Evolutionary conservation across 2,113 vertebrate species (phyloP), one percentile per base, ranked within the genome.

Genomic region (Marmota monax): DNA sequence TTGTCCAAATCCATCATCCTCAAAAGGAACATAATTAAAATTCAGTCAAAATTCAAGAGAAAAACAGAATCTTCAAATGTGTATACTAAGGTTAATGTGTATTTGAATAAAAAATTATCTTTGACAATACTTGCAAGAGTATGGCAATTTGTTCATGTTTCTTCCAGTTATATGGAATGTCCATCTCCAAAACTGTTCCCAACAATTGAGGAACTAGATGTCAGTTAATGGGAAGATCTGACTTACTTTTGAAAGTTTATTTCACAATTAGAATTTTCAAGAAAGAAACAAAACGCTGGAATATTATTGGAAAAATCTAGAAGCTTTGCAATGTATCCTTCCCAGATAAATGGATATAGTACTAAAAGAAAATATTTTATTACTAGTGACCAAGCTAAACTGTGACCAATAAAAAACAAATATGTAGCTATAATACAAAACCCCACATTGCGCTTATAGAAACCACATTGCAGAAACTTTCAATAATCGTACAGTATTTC

Each of bases 21-120:
- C 58, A 84, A 92, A 93, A 79, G 77, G 39, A 88, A 96, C 23
- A 65, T 39, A 92, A 92, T 63, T 56, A 88, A 96, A 94, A 82
- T 88, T 79, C 58, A 88, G 56, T 82, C 76, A 84, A 72, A 84
- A 79, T 73, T 90, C 67, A 83, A 87, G 58, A 94, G 29, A 94
- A 94, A 87, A 92, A 84, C 4, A 87, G 39, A 94, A 7, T 77
- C 3, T 16, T 91, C 45, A 82, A 84, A 92, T 53, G 32, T 37
- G 1, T 51, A 67, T 25, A 45, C 6, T 72, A 93, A 91, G 3
- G 39, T 51, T 87, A 90, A 58, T 34, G 4, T 76, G 42, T 25
- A 83, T 63, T 29, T 86, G 37, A 32, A 51, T 74, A 45, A 90
- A 84, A 89, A 85, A 42, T 13, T 34, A 86, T 93, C 80, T 74